Evolutionary conservation across 2,113 vertebrate species (phyloP).

Genomic region (Tachycineta bicolor): DNA sequence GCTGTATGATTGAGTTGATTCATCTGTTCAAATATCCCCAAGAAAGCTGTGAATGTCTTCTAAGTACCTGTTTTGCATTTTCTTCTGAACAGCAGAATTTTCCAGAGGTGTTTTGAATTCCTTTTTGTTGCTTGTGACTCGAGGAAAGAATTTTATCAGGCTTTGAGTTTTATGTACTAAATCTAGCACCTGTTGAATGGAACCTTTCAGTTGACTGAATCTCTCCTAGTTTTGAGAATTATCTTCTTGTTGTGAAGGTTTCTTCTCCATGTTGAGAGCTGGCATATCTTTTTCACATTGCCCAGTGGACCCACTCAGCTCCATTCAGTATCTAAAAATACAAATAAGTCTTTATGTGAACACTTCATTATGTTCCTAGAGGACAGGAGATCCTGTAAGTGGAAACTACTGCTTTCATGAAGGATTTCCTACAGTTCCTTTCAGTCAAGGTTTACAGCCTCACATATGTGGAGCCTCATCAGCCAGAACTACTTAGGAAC

Average conservation of each 20-base stretch:
- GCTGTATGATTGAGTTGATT: neutral
- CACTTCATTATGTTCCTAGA: neutral
- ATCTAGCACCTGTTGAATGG: neutral
- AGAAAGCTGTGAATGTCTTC: neutral
- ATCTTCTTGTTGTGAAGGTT: neutral
- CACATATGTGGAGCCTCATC: neutral
- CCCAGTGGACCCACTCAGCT: neutral
- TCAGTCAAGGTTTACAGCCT: neutral
- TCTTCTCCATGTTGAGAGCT: neutral
- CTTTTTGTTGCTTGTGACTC: neutral
- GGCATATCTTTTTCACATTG: neutral
- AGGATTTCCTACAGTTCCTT: neutral
- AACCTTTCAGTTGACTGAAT: neutral
- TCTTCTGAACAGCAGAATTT: neutral
- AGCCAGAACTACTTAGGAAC: neutral
- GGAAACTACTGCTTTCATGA: neutral
- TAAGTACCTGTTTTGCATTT: neutral
- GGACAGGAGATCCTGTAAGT: neutral
- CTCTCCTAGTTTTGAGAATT: neutral
- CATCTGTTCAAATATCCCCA: neutral
- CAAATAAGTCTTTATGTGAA: neutral
- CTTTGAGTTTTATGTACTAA: neutral
- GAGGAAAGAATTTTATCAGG: neutral
- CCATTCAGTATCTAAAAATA: neutral
- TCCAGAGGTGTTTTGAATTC: neutral